Evolutionary conservation across 2,888 invertebrate species (phyloP).

Genomic region (Sinopyrophorus schimmeli): DNA sequence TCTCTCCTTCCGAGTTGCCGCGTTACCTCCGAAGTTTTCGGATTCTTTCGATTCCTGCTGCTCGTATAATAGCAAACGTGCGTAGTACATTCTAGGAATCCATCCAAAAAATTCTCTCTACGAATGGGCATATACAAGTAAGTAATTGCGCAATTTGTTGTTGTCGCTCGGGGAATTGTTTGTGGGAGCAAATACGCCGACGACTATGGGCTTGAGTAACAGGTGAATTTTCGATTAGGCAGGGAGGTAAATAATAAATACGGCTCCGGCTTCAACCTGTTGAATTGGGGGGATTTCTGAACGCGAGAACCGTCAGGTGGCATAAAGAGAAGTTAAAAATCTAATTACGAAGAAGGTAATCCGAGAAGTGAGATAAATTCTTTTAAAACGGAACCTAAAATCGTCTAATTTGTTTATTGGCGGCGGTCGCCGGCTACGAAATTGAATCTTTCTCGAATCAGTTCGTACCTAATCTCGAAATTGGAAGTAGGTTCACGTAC

Average conservation of each 20-base stretch:
- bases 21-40: conserved; percentile 19
- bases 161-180: neutral
- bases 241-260: conserved; percentile 47
- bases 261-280: conserved; percentile 48
- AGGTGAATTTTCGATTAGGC: conserved; percentile 37
- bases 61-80: no score
- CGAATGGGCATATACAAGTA: conserved; percentile 18
- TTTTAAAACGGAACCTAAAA: conserved; percentile 39
- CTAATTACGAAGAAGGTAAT: conserved; percentile 43
- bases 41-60: conserved; percentile 13
- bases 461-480: conserved; percentile 20
- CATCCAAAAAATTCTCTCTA: neutral
- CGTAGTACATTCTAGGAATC: no score
- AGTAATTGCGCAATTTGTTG: conserved; percentile 8
- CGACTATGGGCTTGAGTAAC: conserved; percentile 29
- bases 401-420: conserved; percentile 47
- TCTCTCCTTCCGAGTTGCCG: conserved; percentile 30
- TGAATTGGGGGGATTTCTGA: conserved; percentile 42
- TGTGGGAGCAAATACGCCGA: conserved; percentile 15
- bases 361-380: conserved; percentile 47
- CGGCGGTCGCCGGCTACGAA: conserved; percentile 24
- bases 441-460: conserved; percentile 25
- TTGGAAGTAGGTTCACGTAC: conserved; percentile 26
- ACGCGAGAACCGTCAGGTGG: conserved; percentile 31
- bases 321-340: conserved; percentile 32